Percentiles rank a stretch among this genome's conserved stretches.
Conservation (phyloP, 1,140 invertebrate genomes). For the Drosophila nikananu region DNA sequence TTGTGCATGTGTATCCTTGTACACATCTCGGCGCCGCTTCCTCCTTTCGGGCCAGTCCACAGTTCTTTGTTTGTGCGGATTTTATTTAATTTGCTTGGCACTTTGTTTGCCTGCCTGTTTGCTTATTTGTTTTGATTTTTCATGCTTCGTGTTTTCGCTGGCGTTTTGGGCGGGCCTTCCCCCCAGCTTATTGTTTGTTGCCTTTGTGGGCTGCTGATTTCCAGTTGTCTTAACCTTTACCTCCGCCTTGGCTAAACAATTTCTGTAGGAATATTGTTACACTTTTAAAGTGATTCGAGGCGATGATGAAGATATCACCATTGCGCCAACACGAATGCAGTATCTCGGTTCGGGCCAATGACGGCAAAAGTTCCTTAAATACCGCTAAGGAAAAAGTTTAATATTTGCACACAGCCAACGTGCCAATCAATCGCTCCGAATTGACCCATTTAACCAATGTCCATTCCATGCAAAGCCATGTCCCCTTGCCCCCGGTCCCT, state of each 20-base stretch:
- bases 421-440: slow-evolving; percentile 42
- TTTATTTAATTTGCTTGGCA: slow-evolving; percentile 77
- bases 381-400: slow-evolving; percentile 11
- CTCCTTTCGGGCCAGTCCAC: slow-evolving; percentile 25
- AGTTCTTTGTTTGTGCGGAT: slow-evolving; percentile 48
- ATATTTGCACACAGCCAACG: slow-evolving; percentile 30
- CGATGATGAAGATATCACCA: slow-evolving; percentile 9
- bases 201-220: slow-evolving; percentile 24
- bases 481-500: slow-evolving; percentile 26
- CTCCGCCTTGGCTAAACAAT: slow-evolving; percentile 24
- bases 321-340: neutral
- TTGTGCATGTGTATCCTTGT: slow-evolving; percentile 39
- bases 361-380: neutral
- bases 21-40: slow-evolving; percentile 21
- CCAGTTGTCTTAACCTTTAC: slow-evolving; percentile 35
- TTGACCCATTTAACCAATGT: slow-evolving; percentile 62
- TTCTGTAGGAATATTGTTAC: slow-evolving; percentile 3
- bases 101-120: slow-evolving; percentile 70
- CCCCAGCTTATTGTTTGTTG: slow-evolving; percentile 27
- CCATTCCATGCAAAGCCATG: slow-evolving; percentile 40
- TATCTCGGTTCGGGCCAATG: neutral
- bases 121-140: slow-evolving; percentile 77
- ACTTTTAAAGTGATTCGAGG: slow-evolving; percentile 4
- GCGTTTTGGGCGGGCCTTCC: slow-evolving; percentile 33
- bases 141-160: slow-evolving; percentile 52